A percentile compares a stretch with the other conserved stretches of the same genome.
Evolutionary conservation across 2,113 vertebrate species (phyloP).

Genomic region (Lasiurus cinereus): DNA sequence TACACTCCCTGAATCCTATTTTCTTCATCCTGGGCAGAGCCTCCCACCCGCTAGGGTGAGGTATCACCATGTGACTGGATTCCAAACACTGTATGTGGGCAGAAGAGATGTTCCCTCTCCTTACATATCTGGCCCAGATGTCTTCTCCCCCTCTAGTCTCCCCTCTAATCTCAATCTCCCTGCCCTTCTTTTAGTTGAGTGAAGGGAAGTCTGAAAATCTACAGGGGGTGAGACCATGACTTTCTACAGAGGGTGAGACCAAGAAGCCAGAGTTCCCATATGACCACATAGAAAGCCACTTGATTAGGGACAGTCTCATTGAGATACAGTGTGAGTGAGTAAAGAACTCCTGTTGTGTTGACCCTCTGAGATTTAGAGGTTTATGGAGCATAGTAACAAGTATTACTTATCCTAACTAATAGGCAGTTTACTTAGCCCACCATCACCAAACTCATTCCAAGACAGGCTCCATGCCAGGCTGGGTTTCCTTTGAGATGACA

Average conservation of each 20-base stretch:
- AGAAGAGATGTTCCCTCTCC: neutral
- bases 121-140: neutral
- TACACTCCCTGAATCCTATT: neutral
- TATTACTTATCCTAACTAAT: neutral
- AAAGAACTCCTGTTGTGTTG: neutral
- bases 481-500: neutral
- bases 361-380: neutral
- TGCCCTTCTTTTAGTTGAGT: neutral
- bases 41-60: neutral
- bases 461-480: neutral
- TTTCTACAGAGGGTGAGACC: no score
- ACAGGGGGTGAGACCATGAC: neutral
- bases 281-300: neutral
- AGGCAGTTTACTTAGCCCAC: neutral
- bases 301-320: neutral
- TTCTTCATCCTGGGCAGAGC: neutral
- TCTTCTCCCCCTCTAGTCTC: neutral
- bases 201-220: neutral
- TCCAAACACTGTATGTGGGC: neutral
- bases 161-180: neutral
- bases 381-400: neutral
- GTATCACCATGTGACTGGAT: neutral
- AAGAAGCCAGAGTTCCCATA: neutral
- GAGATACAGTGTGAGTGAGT: neutral
- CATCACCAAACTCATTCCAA: neutral